Evolutionary conservation across 2,113 vertebrate species (phyloP), one percentile per base, ranked within the genome.

Genomic region (Phalacrocorax brasilianus): DNA sequence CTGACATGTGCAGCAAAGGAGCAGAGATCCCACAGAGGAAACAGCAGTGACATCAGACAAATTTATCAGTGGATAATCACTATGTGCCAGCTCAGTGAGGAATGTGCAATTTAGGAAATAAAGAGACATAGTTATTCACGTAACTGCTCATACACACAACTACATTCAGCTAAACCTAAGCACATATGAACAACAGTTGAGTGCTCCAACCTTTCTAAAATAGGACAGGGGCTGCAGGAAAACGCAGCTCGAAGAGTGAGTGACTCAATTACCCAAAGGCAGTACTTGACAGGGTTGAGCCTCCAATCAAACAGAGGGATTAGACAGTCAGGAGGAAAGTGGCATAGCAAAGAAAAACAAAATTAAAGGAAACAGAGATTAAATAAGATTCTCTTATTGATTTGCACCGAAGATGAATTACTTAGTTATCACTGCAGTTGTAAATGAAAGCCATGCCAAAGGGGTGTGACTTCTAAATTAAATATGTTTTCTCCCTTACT

Each of bases 381-480:
- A 94, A 96, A 83, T 62, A 85, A 92, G 80, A 85, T 85, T 96
- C 77, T 72, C 40, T 82, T 75, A 92, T 78, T 94, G 89, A 94
- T 95, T 95, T 82, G 56, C 44, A 49, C 77, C 72, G 81, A 59
- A 89, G 87, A 94, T 75, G 47, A 96, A 89, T 91, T 77, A 86
- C 76, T 86, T 89, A 55, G 83, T 95, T 97, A 92, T 95, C 80
- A 40, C 87, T 82, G 84, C 66, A 88, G 91, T 42, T 91, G 81
- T 85, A 89, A 95, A 93, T 89, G 70, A 94, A 96, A 93, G 84
- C 93, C 76, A 75, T 65, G 91, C 80, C 93, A 95, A 94, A 95
- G 68, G 77, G 89, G 73, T 63, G 77, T 45, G 75, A 38, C 87
- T 91, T 85, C 84, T 71, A 68, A 91, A 93, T 76, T 33, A 85